phyloP scores from a whole-genome alignment of 1,140 invertebrate species.

The Copidosoma floridanum region DNA sequence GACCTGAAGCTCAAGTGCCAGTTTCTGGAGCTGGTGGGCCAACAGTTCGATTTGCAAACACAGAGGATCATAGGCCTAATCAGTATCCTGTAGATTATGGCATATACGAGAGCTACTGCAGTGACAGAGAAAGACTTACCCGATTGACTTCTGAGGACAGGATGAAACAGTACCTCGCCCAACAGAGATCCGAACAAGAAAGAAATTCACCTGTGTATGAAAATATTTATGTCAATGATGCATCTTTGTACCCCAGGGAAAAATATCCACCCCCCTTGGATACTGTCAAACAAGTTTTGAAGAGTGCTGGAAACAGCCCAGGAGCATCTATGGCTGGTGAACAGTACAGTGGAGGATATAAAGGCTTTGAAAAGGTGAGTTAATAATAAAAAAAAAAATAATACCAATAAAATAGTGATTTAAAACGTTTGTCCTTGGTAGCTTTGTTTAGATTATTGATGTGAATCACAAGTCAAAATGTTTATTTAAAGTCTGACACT shows the following conservation, averaged over 20 bases:
- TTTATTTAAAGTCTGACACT: too few species aligned
- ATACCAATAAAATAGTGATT: not conserved
- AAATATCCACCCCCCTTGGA: slow-evolving; percentile 70
- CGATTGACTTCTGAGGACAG: slow-evolving; percentile 35
- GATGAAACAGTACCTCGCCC: too few species aligned
- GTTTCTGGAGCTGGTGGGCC: slow-evolving; percentile 56
- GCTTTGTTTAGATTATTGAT: too few species aligned
- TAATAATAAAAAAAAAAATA: too few species aligned
- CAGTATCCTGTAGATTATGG: slow-evolving; percentile 57
- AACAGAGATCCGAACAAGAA: too few species aligned
- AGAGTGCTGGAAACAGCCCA: slow-evolving; percentile 48
- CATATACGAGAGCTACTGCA: slow-evolving; percentile 65
- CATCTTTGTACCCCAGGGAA: too few species aligned
- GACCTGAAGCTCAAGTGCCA: slow-evolving; percentile 51
- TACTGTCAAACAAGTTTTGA: slow-evolving; percentile 56
- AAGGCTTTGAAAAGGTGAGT: too few species aligned
- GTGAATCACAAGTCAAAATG: too few species aligned
- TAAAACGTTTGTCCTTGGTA: not conserved
- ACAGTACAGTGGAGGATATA: slow-evolving; percentile 59
- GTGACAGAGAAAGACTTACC: slow-evolving; percentile 55
- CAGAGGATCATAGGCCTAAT: slow-evolving; percentile 36
- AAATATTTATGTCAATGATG: too few species aligned
- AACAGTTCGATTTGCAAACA: slow-evolving; percentile 58
- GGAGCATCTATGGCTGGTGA: slow-evolving; percentile 54
- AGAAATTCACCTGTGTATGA: slow-evolving; percentile 78